Evolutionary conservation across 1,140 invertebrate genomes (phyloP).

Genomic region (Nylanderia fulva): DNA sequence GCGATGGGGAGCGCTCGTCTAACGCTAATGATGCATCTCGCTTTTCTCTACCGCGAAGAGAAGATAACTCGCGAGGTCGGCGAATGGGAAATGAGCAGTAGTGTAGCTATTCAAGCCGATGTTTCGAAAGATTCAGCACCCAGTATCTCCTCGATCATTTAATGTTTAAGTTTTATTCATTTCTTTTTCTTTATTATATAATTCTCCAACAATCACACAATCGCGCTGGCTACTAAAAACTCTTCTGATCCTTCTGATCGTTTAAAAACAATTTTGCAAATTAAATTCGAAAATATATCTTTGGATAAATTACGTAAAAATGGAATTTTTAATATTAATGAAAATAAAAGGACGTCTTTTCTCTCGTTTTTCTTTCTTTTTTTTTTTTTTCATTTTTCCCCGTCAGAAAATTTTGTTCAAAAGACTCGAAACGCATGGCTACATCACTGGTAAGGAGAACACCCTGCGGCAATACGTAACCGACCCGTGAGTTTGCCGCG

Average conservation of each 20-base stretch:
- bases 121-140: not conserved
- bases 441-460: conserved; percentile 1
- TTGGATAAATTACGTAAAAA: not conserved
- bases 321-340: not conserved
- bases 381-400: no score
- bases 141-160: not conserved
- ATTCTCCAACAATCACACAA: not conserved
- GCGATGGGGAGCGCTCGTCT: not conserved
- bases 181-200: not conserved
- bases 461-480: not conserved
- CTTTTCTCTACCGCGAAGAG: not conserved
- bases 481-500: not conserved
- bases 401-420: not conserved
- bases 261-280: not conserved
- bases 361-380: no score
- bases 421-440: not conserved
- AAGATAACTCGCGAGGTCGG: conserved; percentile 8
- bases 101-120: not conserved
- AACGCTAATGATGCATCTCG: conserved; percentile 36
- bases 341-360: not conserved
- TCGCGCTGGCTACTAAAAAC: not conserved
- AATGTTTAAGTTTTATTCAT: not conserved
- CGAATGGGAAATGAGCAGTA: not conserved
- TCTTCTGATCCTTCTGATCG: not conserved
- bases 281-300: not conserved